Evolutionary conservation across 92 coral and sea anemone species (phyloP).

Genomic region (Diadumene lineata): DNA sequence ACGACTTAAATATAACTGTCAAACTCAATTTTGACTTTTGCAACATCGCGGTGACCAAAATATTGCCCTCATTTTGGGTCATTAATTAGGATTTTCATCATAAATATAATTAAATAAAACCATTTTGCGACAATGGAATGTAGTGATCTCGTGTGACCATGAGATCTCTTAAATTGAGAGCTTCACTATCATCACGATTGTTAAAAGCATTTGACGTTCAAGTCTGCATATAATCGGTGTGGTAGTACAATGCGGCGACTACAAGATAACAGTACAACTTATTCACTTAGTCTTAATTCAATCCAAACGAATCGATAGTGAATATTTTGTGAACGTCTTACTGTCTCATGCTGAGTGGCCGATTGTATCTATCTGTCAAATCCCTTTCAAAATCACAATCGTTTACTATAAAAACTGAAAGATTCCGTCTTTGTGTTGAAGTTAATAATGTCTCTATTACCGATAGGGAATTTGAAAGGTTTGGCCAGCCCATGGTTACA

Average conservation of each 20-base stretch:
- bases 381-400: slow-evolving; percentile 7
- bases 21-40: not conserved
- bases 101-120: not conserved
- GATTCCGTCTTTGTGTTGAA: slow-evolving; percentile 36
- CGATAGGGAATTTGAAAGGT: slow-evolving; percentile 25
- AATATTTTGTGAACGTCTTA: slow-evolving; percentile 26
- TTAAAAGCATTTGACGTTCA: not conserved
- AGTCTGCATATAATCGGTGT: slow-evolving; percentile 10
- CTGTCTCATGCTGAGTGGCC: slow-evolving; percentile 25
- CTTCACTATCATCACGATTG: not conserved
- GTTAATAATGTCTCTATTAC: slow-evolving; percentile 30
- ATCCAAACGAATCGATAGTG: slow-evolving; percentile 22
- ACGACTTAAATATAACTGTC: not conserved
- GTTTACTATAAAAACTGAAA: slow-evolving; percentile 16
- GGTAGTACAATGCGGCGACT: not conserved
- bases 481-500: slow-evolving; percentile 4
- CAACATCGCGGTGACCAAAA: not conserved
- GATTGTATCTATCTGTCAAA: slow-evolving; percentile 33
- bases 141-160: not conserved
- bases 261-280: slow-evolving; percentile 13
- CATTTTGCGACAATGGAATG: not conserved
- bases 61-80: slow-evolving; percentile 2
- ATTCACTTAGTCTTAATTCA: slow-evolving; percentile 24
- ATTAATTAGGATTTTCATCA: slow-evolving; percentile 1
- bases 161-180: not conserved